Conservation (phyloP, 1,140 invertebrate species). For the Eriocheir sinensis region DNA sequence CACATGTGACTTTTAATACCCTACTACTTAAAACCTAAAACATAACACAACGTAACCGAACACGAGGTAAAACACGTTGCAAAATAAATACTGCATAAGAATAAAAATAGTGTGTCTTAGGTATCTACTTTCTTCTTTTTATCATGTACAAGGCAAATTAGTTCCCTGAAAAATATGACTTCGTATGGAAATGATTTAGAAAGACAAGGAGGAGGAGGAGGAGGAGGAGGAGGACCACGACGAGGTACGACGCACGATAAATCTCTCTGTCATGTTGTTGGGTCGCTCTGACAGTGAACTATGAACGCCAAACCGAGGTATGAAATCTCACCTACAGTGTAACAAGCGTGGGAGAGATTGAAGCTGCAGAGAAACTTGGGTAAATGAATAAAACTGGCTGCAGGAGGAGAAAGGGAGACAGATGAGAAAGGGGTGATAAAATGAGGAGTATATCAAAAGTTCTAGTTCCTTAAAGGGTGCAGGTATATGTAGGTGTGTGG, state of each 20-base stretch:
- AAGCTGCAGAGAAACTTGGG: not conserved
- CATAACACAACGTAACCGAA: not conserved
- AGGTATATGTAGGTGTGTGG: not conserved
- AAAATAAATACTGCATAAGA: too few species aligned
- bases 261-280: too few species aligned
- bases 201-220: not conserved
- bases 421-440: not conserved
- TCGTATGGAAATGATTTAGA: not conserved
- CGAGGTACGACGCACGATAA: too few species aligned
- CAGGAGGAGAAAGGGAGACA: not conserved
- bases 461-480: not conserved
- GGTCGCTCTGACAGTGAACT: too few species aligned
- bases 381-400: not conserved
- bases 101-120: not conserved
- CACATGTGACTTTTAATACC: not conserved
- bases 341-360: not conserved
- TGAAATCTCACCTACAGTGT: not conserved
- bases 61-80: not conserved
- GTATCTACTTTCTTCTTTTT: not conserved
- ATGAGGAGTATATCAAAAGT: not conserved
- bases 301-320: too few species aligned
- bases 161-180: not conserved
- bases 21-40: not conserved
- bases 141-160: not conserved
- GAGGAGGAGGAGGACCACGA: too few species aligned